These are phyloP conservation scores for Choloepus hoffmanni DNA, from an alignment of 2,113 vertebrate species.

Conservation along the genomic window DNA sequence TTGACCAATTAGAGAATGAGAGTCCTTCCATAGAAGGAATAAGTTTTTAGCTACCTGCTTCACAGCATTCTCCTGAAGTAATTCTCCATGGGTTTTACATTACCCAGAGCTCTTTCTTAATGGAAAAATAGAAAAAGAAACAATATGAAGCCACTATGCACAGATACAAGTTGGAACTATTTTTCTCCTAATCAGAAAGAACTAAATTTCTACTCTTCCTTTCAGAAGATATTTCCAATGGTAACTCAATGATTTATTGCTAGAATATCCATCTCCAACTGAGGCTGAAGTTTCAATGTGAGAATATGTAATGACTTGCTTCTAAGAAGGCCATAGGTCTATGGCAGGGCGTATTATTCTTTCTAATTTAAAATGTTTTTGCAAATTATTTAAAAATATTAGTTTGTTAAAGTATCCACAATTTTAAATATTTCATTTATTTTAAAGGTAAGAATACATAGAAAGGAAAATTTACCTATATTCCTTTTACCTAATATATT, in stretches of 20 bases:
- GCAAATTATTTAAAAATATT: background rate
- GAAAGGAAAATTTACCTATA: slow-evolving; percentile 4
- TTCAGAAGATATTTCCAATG: background rate
- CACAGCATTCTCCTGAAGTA: slow-evolving; percentile 35
- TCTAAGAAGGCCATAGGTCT: background rate
- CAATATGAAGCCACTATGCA: background rate
- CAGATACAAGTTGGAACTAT: background rate
- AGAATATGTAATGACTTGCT: background rate
- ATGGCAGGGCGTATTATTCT: background rate
- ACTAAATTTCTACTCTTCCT: background rate
- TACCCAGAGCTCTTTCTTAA: background rate
- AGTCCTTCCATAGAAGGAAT: background rate
- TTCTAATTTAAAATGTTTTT: slow-evolving; percentile 17
- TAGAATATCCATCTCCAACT: background rate
- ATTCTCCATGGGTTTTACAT: background rate
- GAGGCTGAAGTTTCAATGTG: background rate
- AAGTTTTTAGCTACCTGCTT: slow-evolving; percentile 29
- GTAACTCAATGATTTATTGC: background rate
- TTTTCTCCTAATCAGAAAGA: background rate
- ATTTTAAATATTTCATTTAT: slow-evolving; percentile 2
- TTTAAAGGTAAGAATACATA: slow-evolving; percentile 5
- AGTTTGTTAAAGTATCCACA: background rate
- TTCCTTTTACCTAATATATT: background rate
- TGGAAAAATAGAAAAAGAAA: slow-evolving; percentile 11
- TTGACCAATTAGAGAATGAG: background rate